phyloP scores from a whole-genome alignment of 2,113 vertebrate species.

The Haemorhous mexicanus region DNA sequence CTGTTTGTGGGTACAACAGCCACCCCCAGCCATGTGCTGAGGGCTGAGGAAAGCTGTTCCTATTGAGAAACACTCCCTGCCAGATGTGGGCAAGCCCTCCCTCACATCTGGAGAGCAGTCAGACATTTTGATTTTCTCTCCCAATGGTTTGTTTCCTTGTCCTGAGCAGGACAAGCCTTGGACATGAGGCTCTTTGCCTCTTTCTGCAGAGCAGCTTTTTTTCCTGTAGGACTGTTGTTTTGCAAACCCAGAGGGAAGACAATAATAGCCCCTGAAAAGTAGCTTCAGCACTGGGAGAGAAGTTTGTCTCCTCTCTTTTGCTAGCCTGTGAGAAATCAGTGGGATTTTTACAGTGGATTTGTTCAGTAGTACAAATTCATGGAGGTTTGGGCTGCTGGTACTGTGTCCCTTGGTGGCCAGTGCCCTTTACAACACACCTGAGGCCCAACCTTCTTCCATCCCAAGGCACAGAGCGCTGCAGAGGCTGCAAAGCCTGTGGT shows the following conservation, averaged over 20 bases:
- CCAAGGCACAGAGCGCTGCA: background rate
- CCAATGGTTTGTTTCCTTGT: background rate
- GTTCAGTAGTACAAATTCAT: background rate
- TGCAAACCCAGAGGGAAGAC: background rate
- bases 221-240: background rate
- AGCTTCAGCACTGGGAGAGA: background rate
- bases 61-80: background rate
- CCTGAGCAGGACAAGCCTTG: background rate
- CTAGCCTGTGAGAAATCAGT: background rate
- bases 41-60: constrained; percentile 12
- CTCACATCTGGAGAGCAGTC: constrained; percentile 19
- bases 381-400: background rate
- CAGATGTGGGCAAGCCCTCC: constrained; percentile 26
- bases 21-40: background rate
- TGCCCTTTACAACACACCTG: background rate
- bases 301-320: background rate
- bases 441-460: background rate
- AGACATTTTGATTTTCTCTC: background rate
- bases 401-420: background rate
- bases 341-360: background rate
- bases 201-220: background rate
- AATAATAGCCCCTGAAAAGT: background rate
- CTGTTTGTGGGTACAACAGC: constrained; percentile 33
- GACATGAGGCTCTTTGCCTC: background rate
- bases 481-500: background rate